These are phyloP conservation scores for Trypoxylus dichotomus DNA, from an alignment of 1,140 invertebrate species.

Conservation along the genomic window DNA sequence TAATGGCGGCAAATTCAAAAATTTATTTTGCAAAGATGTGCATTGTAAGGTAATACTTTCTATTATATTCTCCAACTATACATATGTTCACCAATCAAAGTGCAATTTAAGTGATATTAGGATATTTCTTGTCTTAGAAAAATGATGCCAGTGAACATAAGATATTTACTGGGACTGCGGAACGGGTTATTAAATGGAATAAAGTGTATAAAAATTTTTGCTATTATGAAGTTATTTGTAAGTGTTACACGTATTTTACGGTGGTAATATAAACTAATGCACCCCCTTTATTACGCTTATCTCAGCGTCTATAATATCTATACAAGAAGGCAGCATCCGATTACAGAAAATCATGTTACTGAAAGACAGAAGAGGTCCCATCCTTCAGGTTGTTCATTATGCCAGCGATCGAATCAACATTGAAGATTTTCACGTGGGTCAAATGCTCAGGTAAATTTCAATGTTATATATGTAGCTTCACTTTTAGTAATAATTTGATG, in stretches of 20 bases:
- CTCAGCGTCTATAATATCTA: constrained; percentile 41
- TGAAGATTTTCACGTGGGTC: constrained; percentile 42
- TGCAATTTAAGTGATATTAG: no score
- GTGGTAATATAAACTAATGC: no score
- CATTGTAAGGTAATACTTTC: no score
- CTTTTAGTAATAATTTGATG: no score
- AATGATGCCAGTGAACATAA: not conserved
- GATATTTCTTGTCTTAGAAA: not conserved
- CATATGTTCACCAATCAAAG: no score
- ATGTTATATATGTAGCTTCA: no score
- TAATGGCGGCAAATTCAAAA: no score
- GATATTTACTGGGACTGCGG: constrained; percentile 41
- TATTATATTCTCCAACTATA: no score
- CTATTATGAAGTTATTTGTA: constrained; percentile 45
- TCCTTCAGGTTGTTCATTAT: constrained; percentile 44
- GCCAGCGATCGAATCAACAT: constrained; percentile 42
- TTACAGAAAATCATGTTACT: constrained; percentile 43
- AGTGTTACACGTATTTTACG: not conserved
- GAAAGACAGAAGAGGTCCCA: constrained; percentile 43
- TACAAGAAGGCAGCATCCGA: constrained; percentile 39
- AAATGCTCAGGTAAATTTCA: constrained; percentile 42
- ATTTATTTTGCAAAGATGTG: no score
- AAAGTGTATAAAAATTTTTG: constrained; percentile 43
- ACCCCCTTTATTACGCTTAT: not conserved
- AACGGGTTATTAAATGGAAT: constrained; percentile 44